phyloP scores from a whole-genome alignment of 2,888 invertebrate genomes.

The Ommatoiulus sabulosus region DNA sequence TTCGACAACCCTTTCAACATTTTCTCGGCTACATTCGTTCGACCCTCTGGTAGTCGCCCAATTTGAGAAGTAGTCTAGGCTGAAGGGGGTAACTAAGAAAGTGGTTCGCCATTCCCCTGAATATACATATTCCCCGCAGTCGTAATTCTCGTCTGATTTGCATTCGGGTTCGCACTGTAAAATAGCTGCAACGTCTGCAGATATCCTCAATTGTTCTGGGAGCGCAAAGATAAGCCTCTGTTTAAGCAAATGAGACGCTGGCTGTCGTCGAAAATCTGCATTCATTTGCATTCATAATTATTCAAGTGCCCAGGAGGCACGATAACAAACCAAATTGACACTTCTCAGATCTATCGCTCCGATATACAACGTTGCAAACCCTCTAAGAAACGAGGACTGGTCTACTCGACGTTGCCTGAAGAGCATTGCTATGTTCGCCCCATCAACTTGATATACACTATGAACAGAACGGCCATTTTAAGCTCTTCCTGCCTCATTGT shows the following conservation, averaged over 20 bases:
- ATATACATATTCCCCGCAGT: background rate
- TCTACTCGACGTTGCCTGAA: background rate
- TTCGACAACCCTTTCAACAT: background rate
- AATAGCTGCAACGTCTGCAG: slow-evolving; percentile 34
- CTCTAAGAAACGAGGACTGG: background rate
- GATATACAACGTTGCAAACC: background rate
- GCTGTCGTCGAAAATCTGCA: slow-evolving; percentile 16
- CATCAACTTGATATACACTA: no score
- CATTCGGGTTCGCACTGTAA: background rate
- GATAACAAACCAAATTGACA: slow-evolving; percentile 27
- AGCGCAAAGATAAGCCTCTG: slow-evolving; percentile 21
- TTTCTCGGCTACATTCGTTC: background rate
- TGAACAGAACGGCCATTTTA: no score
- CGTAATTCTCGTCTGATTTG: slow-evolving; percentile 30
- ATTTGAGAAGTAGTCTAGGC: background rate
- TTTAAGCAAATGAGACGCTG: slow-evolving; percentile 30
- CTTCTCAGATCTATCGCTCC: slow-evolving; percentile 4
- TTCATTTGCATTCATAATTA: slow-evolving; percentile 36
- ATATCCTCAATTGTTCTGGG: slow-evolving; percentile 36
- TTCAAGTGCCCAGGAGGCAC: slow-evolving; percentile 30
- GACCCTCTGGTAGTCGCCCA: background rate
- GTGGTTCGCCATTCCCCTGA: background rate
- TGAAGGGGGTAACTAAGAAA: background rate
- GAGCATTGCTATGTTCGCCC: background rate
- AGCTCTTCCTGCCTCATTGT: no score